Percentiles rank a stretch among this genome's conserved stretches.
These are phyloP conservation scores for Stichopus chloronotus DNA, from an alignment of 35 echinoderm and acorn worm species.

Conservation along the genomic window DNA sequence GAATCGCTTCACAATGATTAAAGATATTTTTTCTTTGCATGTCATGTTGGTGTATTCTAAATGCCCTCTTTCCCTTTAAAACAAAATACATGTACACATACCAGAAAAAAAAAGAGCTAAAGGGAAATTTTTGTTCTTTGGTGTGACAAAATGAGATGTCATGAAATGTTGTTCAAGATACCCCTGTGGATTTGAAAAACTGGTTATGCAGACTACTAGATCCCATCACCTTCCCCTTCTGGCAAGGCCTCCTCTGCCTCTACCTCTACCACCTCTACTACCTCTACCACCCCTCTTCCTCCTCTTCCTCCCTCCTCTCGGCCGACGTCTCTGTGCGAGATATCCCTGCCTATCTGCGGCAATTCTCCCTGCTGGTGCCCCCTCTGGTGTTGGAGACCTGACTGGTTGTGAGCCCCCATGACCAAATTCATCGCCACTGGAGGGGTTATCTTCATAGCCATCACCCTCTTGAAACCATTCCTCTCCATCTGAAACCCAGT, in stretches of 20 bases:
- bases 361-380: neutral
- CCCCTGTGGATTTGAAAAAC: no score
- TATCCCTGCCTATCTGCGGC: neutral
- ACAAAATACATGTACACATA: no score
- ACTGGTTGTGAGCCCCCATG: no score
- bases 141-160: no score
- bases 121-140: no score
- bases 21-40: no score
- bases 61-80: no score
- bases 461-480: neutral
- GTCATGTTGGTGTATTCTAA: no score
- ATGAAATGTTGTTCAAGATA: no score
- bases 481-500: neutral
- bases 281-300: neutral
- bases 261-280: neutral
- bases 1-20: no score
- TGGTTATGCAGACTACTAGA: no score
- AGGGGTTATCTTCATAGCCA: neutral
- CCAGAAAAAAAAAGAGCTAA: no score
- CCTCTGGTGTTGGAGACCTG: neutral
- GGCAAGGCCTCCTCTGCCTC: neutral
- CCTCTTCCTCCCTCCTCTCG: neutral
- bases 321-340: neutral
- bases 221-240: constrained; percentile 3
- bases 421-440: neutral